Evolutionary conservation across 2,113 vertebrate species (phyloP).

Genomic region (Gadus chalcogrammus): DNA sequence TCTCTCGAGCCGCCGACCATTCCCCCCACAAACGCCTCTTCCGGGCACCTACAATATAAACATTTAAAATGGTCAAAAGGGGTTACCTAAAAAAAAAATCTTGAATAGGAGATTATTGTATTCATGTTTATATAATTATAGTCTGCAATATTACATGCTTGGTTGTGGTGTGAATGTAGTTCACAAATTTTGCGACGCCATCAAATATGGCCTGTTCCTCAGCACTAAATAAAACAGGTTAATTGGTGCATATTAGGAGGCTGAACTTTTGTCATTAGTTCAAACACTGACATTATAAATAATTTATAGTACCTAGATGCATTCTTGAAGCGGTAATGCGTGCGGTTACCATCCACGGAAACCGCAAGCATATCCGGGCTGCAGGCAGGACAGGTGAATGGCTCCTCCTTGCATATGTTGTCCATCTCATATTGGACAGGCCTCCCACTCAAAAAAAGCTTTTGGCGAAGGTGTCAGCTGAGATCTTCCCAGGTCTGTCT

Average conservation of each 20-base stretch:
- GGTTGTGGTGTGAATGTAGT: slow-evolving; percentile 5
- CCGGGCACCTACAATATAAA: background rate
- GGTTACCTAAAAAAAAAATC: too few relatives aligned
- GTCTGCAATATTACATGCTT: slow-evolving; percentile 4
- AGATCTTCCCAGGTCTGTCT: slow-evolving; percentile 14
- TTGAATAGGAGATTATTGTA: too few relatives aligned
- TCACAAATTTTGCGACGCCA: slow-evolving; percentile 16
- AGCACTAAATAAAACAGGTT: slow-evolving; percentile 13
- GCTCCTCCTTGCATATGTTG: slow-evolving; percentile 12
- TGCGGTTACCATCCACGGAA: slow-evolving; percentile 17
- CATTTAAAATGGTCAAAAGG: slow-evolving; percentile 3
- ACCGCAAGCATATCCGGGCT: slow-evolving; percentile 24
- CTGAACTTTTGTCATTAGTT: too few relatives aligned
- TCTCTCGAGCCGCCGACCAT: slow-evolving; percentile 17
- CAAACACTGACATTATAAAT: too few relatives aligned
- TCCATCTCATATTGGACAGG: slow-evolving; percentile 12
- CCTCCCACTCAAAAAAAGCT: slow-evolving; percentile 23
- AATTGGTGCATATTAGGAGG: background rate
- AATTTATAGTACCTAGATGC: slow-evolving; percentile 7
- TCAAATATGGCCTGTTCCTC: slow-evolving; percentile 15
- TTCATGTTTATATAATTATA: background rate
- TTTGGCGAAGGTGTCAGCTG: slow-evolving; percentile 7
- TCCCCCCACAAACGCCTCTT: slow-evolving; percentile 3
- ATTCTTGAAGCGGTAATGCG: slow-evolving; percentile 15
- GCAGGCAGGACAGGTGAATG: slow-evolving; percentile 23